phyloP scores from a whole-genome alignment of 2,888 invertebrate genomes.

The Odontothrips loti region DNA sequence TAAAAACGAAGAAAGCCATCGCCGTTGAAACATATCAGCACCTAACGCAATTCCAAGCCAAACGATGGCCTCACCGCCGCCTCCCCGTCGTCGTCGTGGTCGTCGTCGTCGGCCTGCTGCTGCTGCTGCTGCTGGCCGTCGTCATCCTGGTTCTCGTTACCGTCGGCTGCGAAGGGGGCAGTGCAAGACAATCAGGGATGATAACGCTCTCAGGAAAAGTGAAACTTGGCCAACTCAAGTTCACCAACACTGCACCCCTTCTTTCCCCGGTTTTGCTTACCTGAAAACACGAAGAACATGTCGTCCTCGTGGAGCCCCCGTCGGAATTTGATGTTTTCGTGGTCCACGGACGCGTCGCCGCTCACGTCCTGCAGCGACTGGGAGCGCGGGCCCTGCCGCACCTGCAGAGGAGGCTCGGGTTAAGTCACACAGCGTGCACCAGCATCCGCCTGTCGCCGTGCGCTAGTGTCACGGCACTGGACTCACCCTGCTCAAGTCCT shows the following conservation, averaged over 20 bases:
- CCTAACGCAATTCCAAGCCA: too few relatives aligned
- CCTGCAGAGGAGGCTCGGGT: background rate
- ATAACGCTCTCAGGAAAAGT: background rate
- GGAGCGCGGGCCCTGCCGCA: constrained; percentile 17
- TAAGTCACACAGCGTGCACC: too few relatives aligned
- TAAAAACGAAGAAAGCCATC: too few relatives aligned
- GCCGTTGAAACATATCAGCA: too few relatives aligned
- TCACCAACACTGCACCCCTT: background rate
- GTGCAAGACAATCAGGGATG: background rate
- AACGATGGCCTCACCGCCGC: background rate
- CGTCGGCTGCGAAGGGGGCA: background rate
- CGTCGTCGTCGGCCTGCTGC: constrained; percentile 12
- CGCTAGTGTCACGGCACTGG: too few relatives aligned
- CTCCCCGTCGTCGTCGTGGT: constrained; percentile 23
- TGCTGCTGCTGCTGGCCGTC: constrained; percentile 5
- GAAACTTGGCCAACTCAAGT: background rate
- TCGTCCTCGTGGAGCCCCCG: background rate
- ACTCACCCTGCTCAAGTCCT: background rate
- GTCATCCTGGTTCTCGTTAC: background rate
- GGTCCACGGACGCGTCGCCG: constrained; percentile 16
- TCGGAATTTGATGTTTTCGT: background rate
- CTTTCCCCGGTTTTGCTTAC: background rate
- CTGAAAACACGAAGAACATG: constrained; percentile 22
- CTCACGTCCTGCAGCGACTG: constrained; percentile 14
- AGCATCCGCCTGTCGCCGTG: too few relatives aligned